These are phyloP conservation scores for Dinoponera quadriceps DNA, from an alignment of 1,140 invertebrate genomes.

Conservation along the genomic window DNA sequence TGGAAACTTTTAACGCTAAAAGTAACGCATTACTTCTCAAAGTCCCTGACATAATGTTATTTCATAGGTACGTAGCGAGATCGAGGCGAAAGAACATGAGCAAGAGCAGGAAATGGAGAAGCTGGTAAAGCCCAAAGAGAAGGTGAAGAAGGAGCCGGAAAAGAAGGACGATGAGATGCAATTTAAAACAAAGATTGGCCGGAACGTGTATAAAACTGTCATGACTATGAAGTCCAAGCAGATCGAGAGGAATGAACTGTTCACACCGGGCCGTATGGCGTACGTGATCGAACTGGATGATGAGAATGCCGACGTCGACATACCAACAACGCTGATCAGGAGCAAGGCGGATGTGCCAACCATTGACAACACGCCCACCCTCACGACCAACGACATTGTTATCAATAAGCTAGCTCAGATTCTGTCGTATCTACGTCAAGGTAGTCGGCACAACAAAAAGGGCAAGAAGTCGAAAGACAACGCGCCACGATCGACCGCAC, in stretches of 20 bases:
- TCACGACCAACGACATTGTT: constrained; percentile 97
- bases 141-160: constrained; percentile 87
- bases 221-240: constrained; percentile 89
- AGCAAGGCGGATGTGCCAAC: constrained; percentile 97
- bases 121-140: constrained; percentile 86
- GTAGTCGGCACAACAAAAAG: constrained; percentile 91
- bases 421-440: constrained; percentile 96
- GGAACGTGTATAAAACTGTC: constrained; percentile 91
- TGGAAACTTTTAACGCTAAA: no score
- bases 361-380: constrained; percentile 91
- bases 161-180: constrained; percentile 91
- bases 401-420: constrained; percentile 99
- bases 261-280: constrained; percentile 98
- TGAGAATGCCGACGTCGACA: constrained; percentile 95
- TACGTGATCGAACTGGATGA: constrained; percentile 98
- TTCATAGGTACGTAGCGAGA: constrained; percentile 84
- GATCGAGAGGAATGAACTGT: constrained; percentile 96
- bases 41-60: neutral
- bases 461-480: constrained; percentile 90
- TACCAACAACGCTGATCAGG: constrained; percentile 97
- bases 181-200: constrained; percentile 92
- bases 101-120: constrained; percentile 94
- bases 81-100: constrained; percentile 87
- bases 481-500: constrained; percentile 74
- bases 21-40: no score